Percentiles rank a stretch among this genome's conserved stretches.
These are phyloP conservation scores for Drosophila peninsularis DNA, from an alignment of 2,888 invertebrate species.

Conservation along the genomic window DNA sequence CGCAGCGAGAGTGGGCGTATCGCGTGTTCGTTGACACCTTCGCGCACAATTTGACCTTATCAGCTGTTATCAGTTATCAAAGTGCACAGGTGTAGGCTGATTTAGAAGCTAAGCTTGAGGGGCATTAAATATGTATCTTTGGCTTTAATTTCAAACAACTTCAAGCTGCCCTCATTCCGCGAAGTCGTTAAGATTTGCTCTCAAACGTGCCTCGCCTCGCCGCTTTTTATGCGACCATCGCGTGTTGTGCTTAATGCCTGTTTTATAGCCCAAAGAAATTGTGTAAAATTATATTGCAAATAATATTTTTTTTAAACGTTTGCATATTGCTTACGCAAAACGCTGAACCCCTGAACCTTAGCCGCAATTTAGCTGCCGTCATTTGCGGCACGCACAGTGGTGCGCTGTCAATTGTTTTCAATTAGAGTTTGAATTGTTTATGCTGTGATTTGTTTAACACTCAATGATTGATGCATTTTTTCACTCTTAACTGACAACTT, in stretches of 20 bases:
- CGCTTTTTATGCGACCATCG: conserved; percentile 39
- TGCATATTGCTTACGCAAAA: conserved; percentile 20
- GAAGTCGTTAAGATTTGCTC: conserved; percentile 49
- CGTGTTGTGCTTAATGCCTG: conserved; percentile 26
- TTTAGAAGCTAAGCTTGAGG: neutral
- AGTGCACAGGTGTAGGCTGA: conserved; percentile 1
- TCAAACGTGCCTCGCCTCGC: conserved; percentile 1
- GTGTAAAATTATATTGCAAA: conserved; percentile 41
- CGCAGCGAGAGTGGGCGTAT: conserved; percentile 9
- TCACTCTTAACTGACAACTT: conserved; percentile 29
- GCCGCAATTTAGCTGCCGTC: conserved; percentile 12
- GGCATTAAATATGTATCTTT: neutral
- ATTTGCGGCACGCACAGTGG: conserved; percentile 30
- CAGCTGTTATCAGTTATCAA: conserved; percentile 19
- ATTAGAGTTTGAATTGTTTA: neutral
- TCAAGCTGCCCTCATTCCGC: conserved; percentile 28
- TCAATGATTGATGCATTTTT: conserved; percentile 12
- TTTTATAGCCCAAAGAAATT: conserved; percentile 46
- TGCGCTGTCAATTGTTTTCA: neutral
- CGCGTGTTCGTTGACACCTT: conserved; percentile 2
- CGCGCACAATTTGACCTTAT: conserved; percentile 26
- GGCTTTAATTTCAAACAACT: neutral
- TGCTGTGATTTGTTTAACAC: neutral
- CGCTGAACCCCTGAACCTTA: conserved; percentile 47
- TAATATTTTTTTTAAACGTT: conserved; percentile 20